Base-by-base conservation (phyloP, 2,797 vertebrate genomes). In the Gobionotothen gibberifrons region DNA sequence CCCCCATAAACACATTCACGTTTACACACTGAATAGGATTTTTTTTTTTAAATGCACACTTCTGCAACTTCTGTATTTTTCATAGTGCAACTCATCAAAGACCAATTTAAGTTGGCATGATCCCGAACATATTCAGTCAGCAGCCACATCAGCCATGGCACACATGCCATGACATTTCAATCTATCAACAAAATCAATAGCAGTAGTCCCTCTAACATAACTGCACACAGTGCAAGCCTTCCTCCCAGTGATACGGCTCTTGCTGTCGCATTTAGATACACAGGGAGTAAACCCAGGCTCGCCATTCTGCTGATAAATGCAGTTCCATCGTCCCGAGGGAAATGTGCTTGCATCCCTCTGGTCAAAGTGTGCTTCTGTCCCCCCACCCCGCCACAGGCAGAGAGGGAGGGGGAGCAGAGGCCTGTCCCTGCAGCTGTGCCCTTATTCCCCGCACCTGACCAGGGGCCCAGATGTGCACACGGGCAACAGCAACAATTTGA, bases 371-470 rank as follows among this genome's bases (percentile, higher is more conserved):
- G 83, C 81, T 68, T 62, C 82, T 72, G 72, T 69, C 74, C 79
- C 78, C 83, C 57, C 76, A 69, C 81, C 82, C 83, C 11, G 36
- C 83, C 82, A 85, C 11, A n/a, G 85, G 88, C 68, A 13, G 70
- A 76, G 70, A 74, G 54, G 39, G 22, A 8, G 48, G 62, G 56
- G 66, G 72, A 59, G 79, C 65, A 69, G 72, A 78, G 85, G 81
- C 83, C 79, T 81, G 82, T 69, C 75, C 76, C 83, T 78, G 91
- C 93, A 94, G 93, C 92, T 93, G 93, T 93, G 93, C 79, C 91
- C 92, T 92, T 91, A 89, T 93, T 93, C 88, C 71, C 85, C 87
- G 85, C 93, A 94, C 91, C 93, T 93, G 90, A 92, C 91, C 92
- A 78, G 73, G 83, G 84, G 81, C 82, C 92, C 92, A 93, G 92